A percentile compares a stretch with the other conserved stretches of the same genome.
Evolutionary conservation across 2,113 vertebrate genomes (phyloP).

Genomic region (Pluvialis apricaria): DNA sequence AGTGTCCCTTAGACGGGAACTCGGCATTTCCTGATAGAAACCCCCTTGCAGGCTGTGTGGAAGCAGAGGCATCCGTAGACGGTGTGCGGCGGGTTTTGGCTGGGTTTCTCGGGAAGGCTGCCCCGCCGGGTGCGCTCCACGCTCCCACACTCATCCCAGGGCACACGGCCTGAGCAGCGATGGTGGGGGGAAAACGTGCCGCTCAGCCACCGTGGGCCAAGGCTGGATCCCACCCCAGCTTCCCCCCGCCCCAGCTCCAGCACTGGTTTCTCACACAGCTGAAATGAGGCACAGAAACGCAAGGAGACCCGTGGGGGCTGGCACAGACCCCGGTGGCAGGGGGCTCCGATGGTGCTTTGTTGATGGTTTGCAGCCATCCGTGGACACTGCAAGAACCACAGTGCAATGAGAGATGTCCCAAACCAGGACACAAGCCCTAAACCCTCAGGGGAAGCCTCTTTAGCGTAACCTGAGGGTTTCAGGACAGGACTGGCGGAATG

Average conservation of each 20-base stretch:
- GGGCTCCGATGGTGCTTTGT: background rate
- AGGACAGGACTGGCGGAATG: background rate
- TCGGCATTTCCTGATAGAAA: background rate
- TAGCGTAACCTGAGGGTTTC: background rate
- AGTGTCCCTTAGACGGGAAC: background rate
- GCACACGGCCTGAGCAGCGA: rapidly evolving
- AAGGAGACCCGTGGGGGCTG: too few species aligned
- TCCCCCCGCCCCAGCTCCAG: background rate
- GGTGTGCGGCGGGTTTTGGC: background rate
- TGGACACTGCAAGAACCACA: background rate
- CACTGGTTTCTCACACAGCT: background rate
- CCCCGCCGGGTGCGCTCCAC: background rate
- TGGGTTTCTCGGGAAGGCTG: background rate
- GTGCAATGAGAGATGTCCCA: background rate
- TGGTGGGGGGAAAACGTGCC: background rate
- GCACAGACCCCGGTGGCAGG: background rate
- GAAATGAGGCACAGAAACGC: background rate
- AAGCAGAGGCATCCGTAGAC: rapidly evolving
- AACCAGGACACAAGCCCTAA: background rate
- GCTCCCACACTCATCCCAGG: background rate
- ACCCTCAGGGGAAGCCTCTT: background rate
- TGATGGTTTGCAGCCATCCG: rapidly evolving
- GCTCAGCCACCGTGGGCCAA: background rate
- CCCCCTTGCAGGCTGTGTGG: background rate
- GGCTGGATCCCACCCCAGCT: background rate